Conservation (phyloP, 2,113 vertebrate species). For the Orycteropus afer region DNA sequence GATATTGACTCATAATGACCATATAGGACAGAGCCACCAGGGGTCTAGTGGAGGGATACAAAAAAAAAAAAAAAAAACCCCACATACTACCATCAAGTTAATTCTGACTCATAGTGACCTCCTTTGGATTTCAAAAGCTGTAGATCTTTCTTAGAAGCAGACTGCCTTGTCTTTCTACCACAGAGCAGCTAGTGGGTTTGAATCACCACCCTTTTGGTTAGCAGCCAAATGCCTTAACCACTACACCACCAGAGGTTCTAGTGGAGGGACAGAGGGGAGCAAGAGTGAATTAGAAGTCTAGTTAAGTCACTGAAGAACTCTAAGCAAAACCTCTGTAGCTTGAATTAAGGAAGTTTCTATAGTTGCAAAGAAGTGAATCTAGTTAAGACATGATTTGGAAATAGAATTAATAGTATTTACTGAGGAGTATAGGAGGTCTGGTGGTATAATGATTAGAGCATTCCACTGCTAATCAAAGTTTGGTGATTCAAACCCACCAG, state of each 20-base stretch:
- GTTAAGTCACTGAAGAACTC: neutral
- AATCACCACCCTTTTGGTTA: neutral
- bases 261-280: neutral
- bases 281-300: neutral
- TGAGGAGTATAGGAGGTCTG: too few relatives aligned
- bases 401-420: neutral
- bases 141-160: too few relatives aligned
- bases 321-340: neutral
- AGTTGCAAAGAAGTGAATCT: neutral
- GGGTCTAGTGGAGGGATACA: too few relatives aligned
- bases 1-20: neutral
- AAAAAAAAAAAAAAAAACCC: too few relatives aligned
- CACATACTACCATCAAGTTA: too few relatives aligned
- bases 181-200: neutral
- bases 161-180: too few relatives aligned
- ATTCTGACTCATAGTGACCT: neutral
- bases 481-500: too few relatives aligned
- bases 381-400: neutral
- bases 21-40: neutral
- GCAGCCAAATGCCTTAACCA: neutral
- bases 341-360: neutral
- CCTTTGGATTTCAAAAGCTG: too few relatives aligned
- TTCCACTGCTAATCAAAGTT: too few relatives aligned
- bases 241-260: neutral
- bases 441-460: too few relatives aligned